Base-by-base conservation (phyloP, 2,888 invertebrate species). In the Ganaspis brasiliensis region DNA sequence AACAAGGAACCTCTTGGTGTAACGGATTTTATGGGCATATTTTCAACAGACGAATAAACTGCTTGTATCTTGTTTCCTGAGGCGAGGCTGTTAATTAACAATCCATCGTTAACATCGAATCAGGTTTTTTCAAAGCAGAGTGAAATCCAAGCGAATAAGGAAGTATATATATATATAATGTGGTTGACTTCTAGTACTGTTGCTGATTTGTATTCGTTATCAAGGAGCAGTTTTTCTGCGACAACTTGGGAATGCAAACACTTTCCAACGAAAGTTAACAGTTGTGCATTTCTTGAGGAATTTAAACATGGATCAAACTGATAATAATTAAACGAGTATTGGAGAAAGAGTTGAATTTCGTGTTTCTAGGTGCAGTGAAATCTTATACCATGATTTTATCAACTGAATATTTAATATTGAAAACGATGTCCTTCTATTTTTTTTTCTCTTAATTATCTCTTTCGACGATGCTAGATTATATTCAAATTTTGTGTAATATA, bases 271-370 rank as follows among this genome's bases (percentile, higher is more conserved):
- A 67, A 67, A 67, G 67, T 67, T 45, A 61, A 35, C 31, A 35
- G 16, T 19, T 61, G 61, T 35, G 14, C 24, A 45, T 45, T 67
- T 67, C 45, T 3, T 45, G 45, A 4, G 24, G 67, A 67, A 63
- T 63, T 35, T 37, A 19, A 12, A 37, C 37, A 40, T 37, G 63
- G 16, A 21, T 63, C 40, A 40, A 40, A 63, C 63, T 21, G 63
- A 63, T 63, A 61, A 61, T 61, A 37, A 63, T 63, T 14, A 61
- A 63, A 63, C 63, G 63, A 40, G 63, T 63, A 63, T 21, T 63
- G 63, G 14, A 37, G 63, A 63, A 63, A 63, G 21, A 63, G 63
- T 63, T 63, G 63, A 63, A 63, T 37, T 63, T 40, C 63, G 21
- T 40, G 16, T 63, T 40, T 37, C 37, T 37, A 26, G 10, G 9